Evolutionary conservation across 2,888 invertebrate genomes (phyloP).

Genomic region (Platynereis dumerilii): DNA sequence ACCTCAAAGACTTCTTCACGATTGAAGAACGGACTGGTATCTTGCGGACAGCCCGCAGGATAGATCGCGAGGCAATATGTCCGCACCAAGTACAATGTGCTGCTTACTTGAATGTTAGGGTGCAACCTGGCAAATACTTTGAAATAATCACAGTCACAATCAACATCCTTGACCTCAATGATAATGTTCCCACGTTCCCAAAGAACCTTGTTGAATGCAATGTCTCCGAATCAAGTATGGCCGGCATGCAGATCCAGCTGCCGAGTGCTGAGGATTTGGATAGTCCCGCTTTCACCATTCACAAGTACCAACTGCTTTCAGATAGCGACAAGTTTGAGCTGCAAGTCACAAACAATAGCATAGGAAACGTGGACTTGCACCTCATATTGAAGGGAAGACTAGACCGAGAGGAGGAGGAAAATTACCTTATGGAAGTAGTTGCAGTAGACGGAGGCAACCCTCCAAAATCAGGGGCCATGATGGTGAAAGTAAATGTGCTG

Average conservation of each 20-base stretch:
- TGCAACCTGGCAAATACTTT: slow-evolving; percentile 29
- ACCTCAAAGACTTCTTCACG: slow-evolving; percentile 23
- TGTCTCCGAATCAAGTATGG: slow-evolving; percentile 28
- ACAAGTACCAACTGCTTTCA: slow-evolving; percentile 25
- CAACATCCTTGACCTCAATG: slow-evolving; percentile 26
- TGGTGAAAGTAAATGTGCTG: slow-evolving; percentile 43
- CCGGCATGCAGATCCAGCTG: slow-evolving; percentile 24
- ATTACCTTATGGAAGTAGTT: slow-evolving; percentile 28
- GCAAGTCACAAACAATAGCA: slow-evolving; percentile 10
- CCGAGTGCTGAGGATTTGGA: slow-evolving; percentile 34
- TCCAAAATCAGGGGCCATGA: slow-evolving; percentile 20
- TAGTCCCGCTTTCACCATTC: slow-evolving; percentile 30
- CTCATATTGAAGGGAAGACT: slow-evolving; percentile 28
- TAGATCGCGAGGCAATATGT: slow-evolving; percentile 34
- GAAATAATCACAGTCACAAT: slow-evolving; percentile 30
- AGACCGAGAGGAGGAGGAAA: slow-evolving; percentile 30
- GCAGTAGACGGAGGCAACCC: slow-evolving; percentile 31
- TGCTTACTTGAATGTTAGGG: slow-evolving; percentile 30
- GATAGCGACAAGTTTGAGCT: slow-evolving; percentile 21
- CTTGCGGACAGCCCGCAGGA: slow-evolving; percentile 25
- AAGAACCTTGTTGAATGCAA: slow-evolving; percentile 13
- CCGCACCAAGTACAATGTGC: slow-evolving; percentile 23
- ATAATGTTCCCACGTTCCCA: slow-evolving; percentile 22
- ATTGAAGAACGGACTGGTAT: slow-evolving; percentile 27
- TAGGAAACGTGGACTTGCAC: slow-evolving; percentile 26